phyloP scores from a whole-genome alignment of 1,140 invertebrate species.

The Phthorimaea operculella region DNA sequence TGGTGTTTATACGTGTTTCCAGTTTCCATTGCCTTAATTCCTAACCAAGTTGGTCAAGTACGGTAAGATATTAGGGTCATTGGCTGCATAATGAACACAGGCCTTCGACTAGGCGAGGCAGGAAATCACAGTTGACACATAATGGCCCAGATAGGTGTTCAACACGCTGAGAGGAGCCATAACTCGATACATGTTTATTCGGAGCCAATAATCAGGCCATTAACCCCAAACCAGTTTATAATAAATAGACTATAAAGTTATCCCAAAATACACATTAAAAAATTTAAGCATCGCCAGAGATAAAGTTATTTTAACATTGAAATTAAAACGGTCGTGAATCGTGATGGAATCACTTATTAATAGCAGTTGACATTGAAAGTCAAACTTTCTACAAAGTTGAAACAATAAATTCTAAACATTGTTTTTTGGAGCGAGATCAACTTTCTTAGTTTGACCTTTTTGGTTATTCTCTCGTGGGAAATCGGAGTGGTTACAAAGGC shows the following conservation, averaged over 20 bases:
- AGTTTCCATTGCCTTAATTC: too few relatives aligned
- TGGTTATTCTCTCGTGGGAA: neutral
- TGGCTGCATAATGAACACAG: constrained; percentile 18
- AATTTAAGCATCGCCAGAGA: neutral
- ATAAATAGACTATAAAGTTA: neutral
- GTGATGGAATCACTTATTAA: too few relatives aligned
- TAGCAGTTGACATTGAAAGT: neutral
- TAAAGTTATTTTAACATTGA: neutral
- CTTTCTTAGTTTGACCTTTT: neutral
- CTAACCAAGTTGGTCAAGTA: too few relatives aligned
- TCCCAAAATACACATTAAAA: neutral
- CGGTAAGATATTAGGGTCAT: constrained; percentile 14
- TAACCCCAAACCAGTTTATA: neutral
- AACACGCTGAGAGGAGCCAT: constrained; percentile 2
- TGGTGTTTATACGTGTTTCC: too few relatives aligned
- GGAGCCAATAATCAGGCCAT: neutral
- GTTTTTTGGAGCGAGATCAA: neutral
- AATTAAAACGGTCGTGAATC: neutral
- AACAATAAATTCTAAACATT: neutral
- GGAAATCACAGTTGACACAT: constrained; percentile 32
- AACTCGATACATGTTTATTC: neutral
- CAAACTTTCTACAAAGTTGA: neutral
- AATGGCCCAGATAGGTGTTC: constrained; percentile 18
- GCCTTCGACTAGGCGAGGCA: constrained; percentile 14
- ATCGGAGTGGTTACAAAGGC: neutral